Percentiles rank a stretch among this genome's conserved stretches.
phyloP scores from a whole-genome alignment of 1,140 invertebrate genomes.

The Sycophaga agraensis region DNA sequence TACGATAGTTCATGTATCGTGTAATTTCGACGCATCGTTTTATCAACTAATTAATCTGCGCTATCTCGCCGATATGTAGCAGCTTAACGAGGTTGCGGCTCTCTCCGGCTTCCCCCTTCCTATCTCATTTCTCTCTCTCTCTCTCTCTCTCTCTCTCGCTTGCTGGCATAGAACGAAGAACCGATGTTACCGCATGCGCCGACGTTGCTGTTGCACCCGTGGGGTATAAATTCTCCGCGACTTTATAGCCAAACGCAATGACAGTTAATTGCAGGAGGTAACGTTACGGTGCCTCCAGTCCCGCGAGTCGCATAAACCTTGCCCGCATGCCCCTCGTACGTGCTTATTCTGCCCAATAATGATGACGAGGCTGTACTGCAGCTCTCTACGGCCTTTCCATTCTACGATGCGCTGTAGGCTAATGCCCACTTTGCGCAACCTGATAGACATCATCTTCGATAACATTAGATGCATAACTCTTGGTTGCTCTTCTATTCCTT shows the following conservation, averaged over 20 bases:
- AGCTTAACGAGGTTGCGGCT: constrained; percentile 8
- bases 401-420: neutral
- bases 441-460: neutral
- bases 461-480: neutral
- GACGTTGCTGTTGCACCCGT: neutral
- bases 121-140: too few relatives aligned
- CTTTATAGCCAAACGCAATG: constrained; percentile 24
- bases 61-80: constrained; percentile 17
- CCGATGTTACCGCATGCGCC: neutral
- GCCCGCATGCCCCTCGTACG: neutral
- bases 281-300: constrained; percentile 3
- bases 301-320: constrained; percentile 22
- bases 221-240: constrained; percentile 22
- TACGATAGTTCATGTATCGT: constrained; percentile 15
- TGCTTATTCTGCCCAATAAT: constrained; percentile 14
- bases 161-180: neutral
- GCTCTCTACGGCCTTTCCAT: neutral
- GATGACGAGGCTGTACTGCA: neutral
- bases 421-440: neutral
- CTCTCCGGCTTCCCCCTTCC: neutral
- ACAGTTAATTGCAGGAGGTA: constrained; percentile 25
- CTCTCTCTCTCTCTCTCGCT: too few relatives aligned
- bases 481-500: too few relatives aligned
- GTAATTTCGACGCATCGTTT: constrained; percentile 12
- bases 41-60: constrained; percentile 26